Conservation (phyloP, 1,140 invertebrate species). For the Drosophila erecta region DNA sequence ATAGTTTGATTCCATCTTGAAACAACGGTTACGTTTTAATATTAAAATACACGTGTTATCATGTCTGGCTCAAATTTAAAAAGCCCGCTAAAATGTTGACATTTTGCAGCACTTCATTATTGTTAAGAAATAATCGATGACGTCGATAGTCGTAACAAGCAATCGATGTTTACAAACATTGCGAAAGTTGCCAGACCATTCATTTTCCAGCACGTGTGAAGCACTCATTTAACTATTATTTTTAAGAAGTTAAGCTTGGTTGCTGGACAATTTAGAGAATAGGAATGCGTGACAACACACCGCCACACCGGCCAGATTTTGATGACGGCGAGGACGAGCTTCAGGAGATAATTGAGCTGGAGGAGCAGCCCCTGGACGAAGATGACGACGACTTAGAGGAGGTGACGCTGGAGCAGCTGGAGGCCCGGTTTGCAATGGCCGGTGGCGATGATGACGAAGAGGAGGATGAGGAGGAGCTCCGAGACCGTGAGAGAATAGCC, state of each 20-base stretch:
- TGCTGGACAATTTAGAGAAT: not conserved
- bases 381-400: constrained; percentile 77
- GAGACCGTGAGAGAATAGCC: constrained; percentile 53
- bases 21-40: too few species aligned
- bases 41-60: too few species aligned
- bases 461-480: constrained; percentile 60
- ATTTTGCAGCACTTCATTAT: not conserved
- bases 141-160: not conserved
- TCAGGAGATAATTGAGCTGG: constrained; percentile 62
- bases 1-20: too few species aligned
- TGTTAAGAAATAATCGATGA: not conserved
- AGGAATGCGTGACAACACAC: constrained; percentile 75
- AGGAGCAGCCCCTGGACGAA: constrained; percentile 50
- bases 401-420: constrained; percentile 63
- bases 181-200: not conserved
- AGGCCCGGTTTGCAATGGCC: constrained; percentile 56
- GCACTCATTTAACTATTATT: constrained; percentile 16
- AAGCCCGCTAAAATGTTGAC: not conserved
- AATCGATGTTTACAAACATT: constrained; percentile 1
- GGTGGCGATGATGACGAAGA: constrained; percentile 51
- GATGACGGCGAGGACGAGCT: constrained; percentile 69
- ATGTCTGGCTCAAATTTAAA: not conserved
- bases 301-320: constrained; percentile 68
- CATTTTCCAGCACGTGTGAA: constrained; percentile 28
- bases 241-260: not conserved